These are phyloP conservation scores for Anolis sagrei DNA, from an alignment of 2,113 vertebrate genomes.

Conservation along the genomic window DNA sequence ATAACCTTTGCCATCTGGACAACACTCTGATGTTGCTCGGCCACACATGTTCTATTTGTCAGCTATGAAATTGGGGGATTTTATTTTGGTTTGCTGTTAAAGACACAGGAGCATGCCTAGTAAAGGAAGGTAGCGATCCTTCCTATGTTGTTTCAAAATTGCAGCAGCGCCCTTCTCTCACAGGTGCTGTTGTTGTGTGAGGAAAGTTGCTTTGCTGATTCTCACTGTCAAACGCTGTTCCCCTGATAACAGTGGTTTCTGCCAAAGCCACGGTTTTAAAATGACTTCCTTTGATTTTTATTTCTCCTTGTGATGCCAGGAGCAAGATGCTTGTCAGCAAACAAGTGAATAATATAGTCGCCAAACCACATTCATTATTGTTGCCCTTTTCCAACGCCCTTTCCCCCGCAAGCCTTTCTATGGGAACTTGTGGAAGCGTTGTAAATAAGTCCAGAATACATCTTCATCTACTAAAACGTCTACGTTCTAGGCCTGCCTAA, in stretches of 20 bases:
- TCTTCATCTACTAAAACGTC: neutral
- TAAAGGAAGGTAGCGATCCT: neutral
- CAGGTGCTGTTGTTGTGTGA: neutral
- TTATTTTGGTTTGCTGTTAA: neutral
- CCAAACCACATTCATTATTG: neutral
- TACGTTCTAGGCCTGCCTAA: neutral
- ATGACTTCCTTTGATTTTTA: neutral
- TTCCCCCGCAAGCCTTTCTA: neutral
- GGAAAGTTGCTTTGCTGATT: neutral
- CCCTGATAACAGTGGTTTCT: neutral
- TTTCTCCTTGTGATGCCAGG: constrained; percentile 1
- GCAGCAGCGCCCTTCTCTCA: too few relatives aligned
- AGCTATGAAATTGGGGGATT: too few relatives aligned
- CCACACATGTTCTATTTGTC: too few relatives aligned
- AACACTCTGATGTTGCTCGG: too few relatives aligned
- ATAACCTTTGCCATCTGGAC: neutral
- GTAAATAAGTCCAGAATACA: neutral
- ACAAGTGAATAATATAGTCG: neutral
- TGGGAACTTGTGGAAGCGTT: neutral
- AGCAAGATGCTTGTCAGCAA: neutral
- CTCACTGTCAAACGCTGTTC: neutral
- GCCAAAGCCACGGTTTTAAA: constrained; percentile 8
- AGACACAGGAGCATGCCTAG: neutral
- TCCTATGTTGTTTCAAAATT: neutral
- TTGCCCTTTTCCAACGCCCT: neutral